Conservation (phyloP, 2,113 vertebrate species). For the Aegotheles bennettii region DNA sequence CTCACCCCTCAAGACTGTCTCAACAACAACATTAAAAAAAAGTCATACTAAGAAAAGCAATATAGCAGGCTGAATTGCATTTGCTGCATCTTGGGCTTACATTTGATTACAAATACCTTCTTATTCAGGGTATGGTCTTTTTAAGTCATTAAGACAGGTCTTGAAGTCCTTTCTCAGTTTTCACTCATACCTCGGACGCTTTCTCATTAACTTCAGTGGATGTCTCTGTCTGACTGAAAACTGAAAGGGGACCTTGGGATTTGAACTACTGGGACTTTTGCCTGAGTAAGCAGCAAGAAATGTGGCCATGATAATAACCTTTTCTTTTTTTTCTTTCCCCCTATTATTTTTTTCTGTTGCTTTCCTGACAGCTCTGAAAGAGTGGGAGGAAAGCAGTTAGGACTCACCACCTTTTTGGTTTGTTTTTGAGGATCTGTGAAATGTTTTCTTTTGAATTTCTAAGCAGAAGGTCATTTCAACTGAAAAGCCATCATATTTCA, state of each 20-base stretch:
- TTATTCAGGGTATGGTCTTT: neutral
- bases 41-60: constrained; percentile 33
- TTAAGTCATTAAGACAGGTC: constrained; percentile 16
- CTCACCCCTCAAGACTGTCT: neutral
- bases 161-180: constrained; percentile 34
- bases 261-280: constrained; percentile 29
- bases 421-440: constrained; percentile 12
- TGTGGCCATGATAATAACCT: neutral
- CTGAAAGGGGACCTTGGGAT: constrained; percentile 10
- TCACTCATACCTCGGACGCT: neutral
- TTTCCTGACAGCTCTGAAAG: constrained; percentile 43
- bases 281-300: constrained; percentile 34
- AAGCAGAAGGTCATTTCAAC: neutral
- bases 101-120: constrained; percentile 24
- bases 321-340: neutral
- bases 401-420: neutral
- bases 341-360: neutral
- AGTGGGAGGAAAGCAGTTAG: constrained; percentile 12
- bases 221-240: constrained; percentile 24
- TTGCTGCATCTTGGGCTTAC: neutral
- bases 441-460: constrained; percentile 6
- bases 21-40: constrained; percentile 14
- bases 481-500: neutral
- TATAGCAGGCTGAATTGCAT: constrained; percentile 26
- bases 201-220: constrained; percentile 27